Base-by-base conservation (phyloP, 2,888 invertebrate species). In the Ennomos quercinarius region DNA sequence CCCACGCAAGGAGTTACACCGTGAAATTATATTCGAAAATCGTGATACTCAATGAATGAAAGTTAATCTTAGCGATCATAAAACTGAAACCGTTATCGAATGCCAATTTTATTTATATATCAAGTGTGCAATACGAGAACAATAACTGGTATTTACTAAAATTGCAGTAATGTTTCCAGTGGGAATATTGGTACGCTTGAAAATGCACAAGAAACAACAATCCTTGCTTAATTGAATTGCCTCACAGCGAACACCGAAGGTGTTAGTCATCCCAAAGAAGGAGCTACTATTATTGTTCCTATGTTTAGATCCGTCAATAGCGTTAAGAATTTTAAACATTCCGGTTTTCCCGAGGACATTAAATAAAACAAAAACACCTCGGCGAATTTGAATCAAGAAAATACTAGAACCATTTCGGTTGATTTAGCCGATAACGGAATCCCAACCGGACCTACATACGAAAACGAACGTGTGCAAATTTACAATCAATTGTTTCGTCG, bases 181-280 rank as follows among this genome's bases (percentile, higher is more conserved):
- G 55, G 67, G 65, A 63, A 68, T 73, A 77, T 72, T 72, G 51
- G 57, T 60, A 62, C 11, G 44, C 51, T 53, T 65, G 57, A 42
- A 59, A 52, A 64, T 68, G 71, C 63, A 72, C 64, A 74, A 73
- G 73, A 76, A 75, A 74, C 66, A 75, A 17, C 73, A 76, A 77
- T 76, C 66, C 58, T 68, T 66, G 64, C 71, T 73, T 78, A 78
- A 80, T 80, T 78, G 70, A 80, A 81, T 76, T 80, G 71, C 80
- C 70, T 70, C 70, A 74, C 70, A 64, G 62, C 57, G 54, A 60
- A 63, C 69, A 68, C 61, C 59, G 52, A 54, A 58, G 39, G 43
- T 40, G 13, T 79, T 78, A 79, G 73, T 81, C 78, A 82, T 72
- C 61, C 51, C 58, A 57, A 54, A 67, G 64, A 68, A 63, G 59